A percentile compares a stretch with the other conserved stretches of the same genome.
Conservation (phyloP, 2,113 vertebrate species). For the Eulacestoma nigropectus region DNA sequence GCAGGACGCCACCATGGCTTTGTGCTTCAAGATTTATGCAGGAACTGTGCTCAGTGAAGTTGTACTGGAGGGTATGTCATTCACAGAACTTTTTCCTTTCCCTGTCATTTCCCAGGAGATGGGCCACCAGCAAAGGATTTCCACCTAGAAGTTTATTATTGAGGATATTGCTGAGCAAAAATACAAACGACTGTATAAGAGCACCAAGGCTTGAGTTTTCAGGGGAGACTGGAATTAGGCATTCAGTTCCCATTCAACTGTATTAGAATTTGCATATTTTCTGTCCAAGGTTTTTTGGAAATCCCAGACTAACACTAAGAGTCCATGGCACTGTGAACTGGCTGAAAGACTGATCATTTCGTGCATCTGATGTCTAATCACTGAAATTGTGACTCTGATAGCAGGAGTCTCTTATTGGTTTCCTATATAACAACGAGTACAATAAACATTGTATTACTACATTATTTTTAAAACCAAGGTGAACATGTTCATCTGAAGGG, state of each 20-base stretch:
- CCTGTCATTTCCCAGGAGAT: not conserved
- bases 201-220: not conserved
- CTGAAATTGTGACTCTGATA: not conserved
- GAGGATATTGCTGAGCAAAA: not conserved
- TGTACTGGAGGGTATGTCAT: not conserved
- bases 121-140: not conserved
- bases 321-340: not conserved
- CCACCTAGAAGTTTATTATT: not conserved
- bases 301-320: not conserved
- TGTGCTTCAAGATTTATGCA: not conserved
- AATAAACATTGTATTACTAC: not conserved
- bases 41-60: not conserved
- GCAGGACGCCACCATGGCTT: not conserved
- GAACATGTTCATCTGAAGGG: not conserved
- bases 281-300: not conserved
- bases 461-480: not conserved
- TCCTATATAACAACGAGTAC: not conserved
- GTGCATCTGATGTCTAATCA: not conserved
- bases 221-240: not conserved
- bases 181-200: not conserved
- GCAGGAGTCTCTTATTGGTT: not conserved
- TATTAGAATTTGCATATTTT: not conserved
- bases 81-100: not conserved
- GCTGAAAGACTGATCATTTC: not conserved
- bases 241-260: not conserved